phyloP scores from a whole-genome alignment of 2,113 vertebrate genomes.

The Donacobius atricapilla region DNA sequence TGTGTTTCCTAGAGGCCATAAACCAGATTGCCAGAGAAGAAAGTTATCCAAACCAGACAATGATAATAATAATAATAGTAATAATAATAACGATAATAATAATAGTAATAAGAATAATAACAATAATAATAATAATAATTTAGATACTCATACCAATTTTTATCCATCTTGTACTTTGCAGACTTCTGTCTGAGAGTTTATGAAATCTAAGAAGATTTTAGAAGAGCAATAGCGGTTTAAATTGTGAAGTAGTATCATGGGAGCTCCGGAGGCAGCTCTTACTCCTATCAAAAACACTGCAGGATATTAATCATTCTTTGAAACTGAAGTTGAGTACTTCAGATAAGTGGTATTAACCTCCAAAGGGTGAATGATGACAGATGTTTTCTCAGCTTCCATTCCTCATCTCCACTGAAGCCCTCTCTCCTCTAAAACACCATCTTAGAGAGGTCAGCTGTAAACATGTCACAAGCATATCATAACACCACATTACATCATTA shows the following conservation, averaged over 20 bases:
- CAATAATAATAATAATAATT: neutral
- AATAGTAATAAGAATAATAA: neutral
- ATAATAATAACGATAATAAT: neutral
- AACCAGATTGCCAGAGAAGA: neutral
- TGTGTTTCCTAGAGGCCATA: neutral
- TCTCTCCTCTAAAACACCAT: neutral
- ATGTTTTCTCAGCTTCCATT: neutral
- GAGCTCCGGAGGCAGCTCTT: neutral
- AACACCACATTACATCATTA: neutral
- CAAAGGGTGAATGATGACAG: neutral
- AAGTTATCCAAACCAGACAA: neutral
- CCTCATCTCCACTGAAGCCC: neutral
- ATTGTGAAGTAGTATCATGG: neutral
- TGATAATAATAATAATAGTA: neutral
- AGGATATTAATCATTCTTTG: neutral
- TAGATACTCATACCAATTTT: neutral
- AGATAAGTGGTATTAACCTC: neutral
- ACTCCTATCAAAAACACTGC: neutral
- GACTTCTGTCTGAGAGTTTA: neutral
- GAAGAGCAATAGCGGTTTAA: neutral
- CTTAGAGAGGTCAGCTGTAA: neutral
- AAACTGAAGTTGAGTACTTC: neutral
- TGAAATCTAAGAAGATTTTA: neutral
- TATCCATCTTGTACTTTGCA: neutral
- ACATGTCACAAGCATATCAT: neutral